Conservation (phyloP, 2,888 invertebrate genomes). For the Hymenopus coronatus region DNA sequence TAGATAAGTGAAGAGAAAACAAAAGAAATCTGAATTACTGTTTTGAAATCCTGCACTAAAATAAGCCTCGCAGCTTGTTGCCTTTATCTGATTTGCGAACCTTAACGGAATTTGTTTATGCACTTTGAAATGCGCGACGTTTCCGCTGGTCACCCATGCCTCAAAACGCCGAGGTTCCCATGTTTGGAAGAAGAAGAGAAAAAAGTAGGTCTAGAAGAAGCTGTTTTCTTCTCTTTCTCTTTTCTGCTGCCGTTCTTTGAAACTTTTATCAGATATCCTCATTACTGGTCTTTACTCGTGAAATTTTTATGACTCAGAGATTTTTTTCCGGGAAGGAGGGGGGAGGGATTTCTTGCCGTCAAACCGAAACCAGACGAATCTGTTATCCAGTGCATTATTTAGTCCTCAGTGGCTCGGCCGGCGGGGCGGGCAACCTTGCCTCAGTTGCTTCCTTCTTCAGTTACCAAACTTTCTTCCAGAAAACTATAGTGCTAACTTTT, state of each 20-base stretch:
- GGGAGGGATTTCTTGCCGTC: slow-evolving; percentile 33
- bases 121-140: not conserved
- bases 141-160: not conserved
- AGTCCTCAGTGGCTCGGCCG: slow-evolving; percentile 28
- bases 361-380: slow-evolving; percentile 36
- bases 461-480: not conserved
- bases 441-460: slow-evolving; percentile 14
- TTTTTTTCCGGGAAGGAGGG: slow-evolving; percentile 26
- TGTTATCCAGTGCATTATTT: slow-evolving; percentile 36
- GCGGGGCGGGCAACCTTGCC: not conserved
- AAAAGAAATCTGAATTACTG: too few relatives aligned
- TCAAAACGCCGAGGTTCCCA: not conserved
- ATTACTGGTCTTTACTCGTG: slow-evolving; percentile 45
- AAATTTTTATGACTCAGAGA: slow-evolving; percentile 43
- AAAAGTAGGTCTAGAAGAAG: not conserved
- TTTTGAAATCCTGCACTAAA: too few relatives aligned
- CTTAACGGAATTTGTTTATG: not conserved
- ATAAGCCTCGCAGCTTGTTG: too few relatives aligned
- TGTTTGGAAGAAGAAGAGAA: not conserved
- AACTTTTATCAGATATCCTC: slow-evolving; percentile 47
- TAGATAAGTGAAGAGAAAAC: too few relatives aligned
- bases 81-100: not conserved
- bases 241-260: slow-evolving; percentile 36
- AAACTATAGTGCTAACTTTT: slow-evolving; percentile 7
- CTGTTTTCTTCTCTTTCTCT: slow-evolving; percentile 23